These are phyloP conservation scores for Diceros bicornis DNA, from an alignment of 2,797 vertebrate genomes.

Conservation along the genomic window DNA sequence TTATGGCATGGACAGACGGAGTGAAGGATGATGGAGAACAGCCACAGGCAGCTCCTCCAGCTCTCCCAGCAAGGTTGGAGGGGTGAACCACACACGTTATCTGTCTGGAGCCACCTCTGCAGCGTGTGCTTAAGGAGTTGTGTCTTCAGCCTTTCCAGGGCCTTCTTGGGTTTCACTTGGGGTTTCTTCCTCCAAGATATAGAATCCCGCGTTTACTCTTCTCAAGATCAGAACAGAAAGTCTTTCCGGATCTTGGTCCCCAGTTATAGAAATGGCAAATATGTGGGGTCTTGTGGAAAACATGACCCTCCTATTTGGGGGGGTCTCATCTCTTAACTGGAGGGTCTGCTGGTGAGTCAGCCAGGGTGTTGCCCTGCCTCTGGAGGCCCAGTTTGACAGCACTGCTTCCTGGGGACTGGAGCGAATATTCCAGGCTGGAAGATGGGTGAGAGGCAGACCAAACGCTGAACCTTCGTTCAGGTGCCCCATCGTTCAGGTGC, in stretches of 20 bases:
- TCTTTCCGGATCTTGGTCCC: neutral
- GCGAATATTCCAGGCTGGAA: neutral
- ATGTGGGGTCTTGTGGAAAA: neutral
- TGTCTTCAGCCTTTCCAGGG: neutral
- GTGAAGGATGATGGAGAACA: rapidly evolving
- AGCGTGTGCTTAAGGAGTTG: rapidly evolving
- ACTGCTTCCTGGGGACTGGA: rapidly evolving
- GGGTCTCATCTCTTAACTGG: neutral
- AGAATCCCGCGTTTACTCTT: neutral
- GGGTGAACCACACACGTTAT: rapidly evolving
- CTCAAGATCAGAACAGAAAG: neutral
- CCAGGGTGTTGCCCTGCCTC: rapidly evolving
- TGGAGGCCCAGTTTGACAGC: neutral
- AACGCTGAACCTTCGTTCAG: rapidly evolving
- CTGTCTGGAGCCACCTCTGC: neutral
- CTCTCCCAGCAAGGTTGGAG: rapidly evolving
- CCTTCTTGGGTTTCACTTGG: neutral
- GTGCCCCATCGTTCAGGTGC: rapidly evolving
- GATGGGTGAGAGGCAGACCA: neutral
- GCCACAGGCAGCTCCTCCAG: rapidly evolving
- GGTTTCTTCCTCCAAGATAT: neutral
- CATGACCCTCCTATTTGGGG: rapidly evolving
- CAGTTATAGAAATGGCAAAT: neutral
- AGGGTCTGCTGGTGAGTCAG: neutral
- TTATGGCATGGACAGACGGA: neutral